Conservation (phyloP, 2,888 invertebrate genomes). For the Nasonia oneida region DNA sequence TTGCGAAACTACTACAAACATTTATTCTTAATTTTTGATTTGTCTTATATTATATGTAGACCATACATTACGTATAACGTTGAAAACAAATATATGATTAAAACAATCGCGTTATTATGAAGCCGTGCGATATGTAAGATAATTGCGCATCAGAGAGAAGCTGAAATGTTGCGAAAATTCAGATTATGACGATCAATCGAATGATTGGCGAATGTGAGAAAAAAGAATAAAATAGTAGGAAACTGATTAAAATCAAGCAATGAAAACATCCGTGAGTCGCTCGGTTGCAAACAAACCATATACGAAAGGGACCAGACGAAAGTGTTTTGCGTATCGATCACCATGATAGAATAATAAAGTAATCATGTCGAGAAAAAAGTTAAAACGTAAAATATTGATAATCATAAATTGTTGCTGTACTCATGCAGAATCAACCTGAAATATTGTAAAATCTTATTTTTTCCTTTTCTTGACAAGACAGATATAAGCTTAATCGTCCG, state of each 20-base stretch:
- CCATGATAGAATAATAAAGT: constrained; percentile 60
- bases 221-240: constrained; percentile 3
- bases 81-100: background rate
- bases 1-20: constrained; percentile 39
- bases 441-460: constrained; percentile 26
- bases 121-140: background rate
- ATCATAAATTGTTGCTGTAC: constrained; percentile 34
- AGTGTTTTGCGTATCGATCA: constrained; percentile 69
- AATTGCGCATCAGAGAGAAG: background rate
- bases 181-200: constrained; percentile 28
- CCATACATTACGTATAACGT: background rate
- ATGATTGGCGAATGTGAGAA: constrained; percentile 35
- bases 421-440: constrained; percentile 5
- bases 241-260: constrained; percentile 26
- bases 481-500: background rate
- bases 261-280: constrained; percentile 7
- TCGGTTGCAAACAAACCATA: constrained; percentile 62
- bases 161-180: background rate
- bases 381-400: constrained; percentile 38
- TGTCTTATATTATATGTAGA: constrained; percentile 20
- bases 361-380: constrained; percentile 12
- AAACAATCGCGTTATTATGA: constrained; percentile 30
- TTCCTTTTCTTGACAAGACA: constrained; percentile 12
- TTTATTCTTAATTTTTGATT: constrained; percentile 21
- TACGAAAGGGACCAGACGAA: constrained; percentile 75